phyloP scores from a whole-genome alignment of 2,797 vertebrate genomes.

The Menidia menidia region DNA sequence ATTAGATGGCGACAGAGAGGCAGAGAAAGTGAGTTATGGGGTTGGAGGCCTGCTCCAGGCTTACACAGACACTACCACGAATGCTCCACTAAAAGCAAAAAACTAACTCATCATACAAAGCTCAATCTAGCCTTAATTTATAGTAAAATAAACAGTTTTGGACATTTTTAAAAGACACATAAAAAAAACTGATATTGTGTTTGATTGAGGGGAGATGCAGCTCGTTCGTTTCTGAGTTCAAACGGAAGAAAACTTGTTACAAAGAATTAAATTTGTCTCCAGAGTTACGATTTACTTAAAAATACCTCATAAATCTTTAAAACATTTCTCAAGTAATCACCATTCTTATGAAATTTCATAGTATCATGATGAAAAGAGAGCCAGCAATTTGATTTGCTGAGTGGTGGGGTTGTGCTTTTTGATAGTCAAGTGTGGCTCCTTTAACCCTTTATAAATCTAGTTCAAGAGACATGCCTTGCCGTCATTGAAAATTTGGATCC shows the following conservation, averaged over 20 bases:
- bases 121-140: conserved; percentile 11
- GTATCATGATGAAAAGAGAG: conserved; percentile 66
- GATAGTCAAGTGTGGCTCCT: conserved; percentile 64
- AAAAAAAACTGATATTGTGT: background rate
- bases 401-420: conserved; percentile 75
- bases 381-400: conserved; percentile 64
- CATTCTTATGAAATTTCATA: conserved; percentile 52
- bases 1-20: conserved; percentile 85
- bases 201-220: background rate
- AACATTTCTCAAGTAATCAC: conserved; percentile 43
- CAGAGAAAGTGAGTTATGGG: background rate
- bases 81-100: background rate
- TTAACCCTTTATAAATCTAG: conserved; percentile 69
- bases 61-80: conserved; percentile 18
- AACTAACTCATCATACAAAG: conserved; percentile 9
- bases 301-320: conserved; percentile 30
- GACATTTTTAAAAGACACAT: background rate
- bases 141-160: background rate
- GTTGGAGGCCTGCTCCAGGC: conserved; percentile 31
- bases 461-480: conserved; percentile 78
- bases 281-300: conserved; percentile 38
- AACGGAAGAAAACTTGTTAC: conserved; percentile 19
- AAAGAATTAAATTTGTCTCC: conserved; percentile 9
- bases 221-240: conserved; percentile 23
- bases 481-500: conserved; percentile 74